A percentile compares a stretch with the other conserved stretches of the same genome.
phyloP scores from a whole-genome alignment of 2,113 vertebrate species.

The Camelus dromedarius region DNA sequence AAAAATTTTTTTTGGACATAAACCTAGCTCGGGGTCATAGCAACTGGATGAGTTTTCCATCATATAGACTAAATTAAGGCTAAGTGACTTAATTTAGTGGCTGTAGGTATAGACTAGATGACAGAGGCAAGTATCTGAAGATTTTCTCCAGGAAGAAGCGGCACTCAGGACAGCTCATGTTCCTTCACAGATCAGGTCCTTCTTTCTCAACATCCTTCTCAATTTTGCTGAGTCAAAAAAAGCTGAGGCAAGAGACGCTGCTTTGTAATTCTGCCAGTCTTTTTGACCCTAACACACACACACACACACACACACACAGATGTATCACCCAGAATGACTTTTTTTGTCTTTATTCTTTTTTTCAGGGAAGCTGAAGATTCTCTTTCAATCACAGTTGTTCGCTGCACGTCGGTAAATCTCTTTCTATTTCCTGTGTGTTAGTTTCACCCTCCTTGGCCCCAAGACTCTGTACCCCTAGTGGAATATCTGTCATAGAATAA shows the following conservation, averaged over 20 bases:
- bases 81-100: neutral
- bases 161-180: neutral
- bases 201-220: neutral
- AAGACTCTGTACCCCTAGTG: neutral
- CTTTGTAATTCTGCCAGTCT: neutral
- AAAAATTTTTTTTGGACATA: neutral
- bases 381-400: slow-evolving; percentile 92
- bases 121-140: neutral
- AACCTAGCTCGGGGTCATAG: neutral
- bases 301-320: neutral
- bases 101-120: neutral
- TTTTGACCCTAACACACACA: neutral
- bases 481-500: neutral
- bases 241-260: neutral
- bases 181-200: neutral
- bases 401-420: slow-evolving; percentile 91
- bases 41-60: neutral
- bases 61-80: neutral
- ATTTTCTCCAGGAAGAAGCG: neutral
- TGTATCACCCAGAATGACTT: neutral
- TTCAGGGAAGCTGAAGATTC: slow-evolving; percentile 92
- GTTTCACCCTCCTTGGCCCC: neutral
- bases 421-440: slow-evolving; percentile 50
- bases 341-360: slow-evolving; percentile 52
- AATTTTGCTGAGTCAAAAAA: slow-evolving; percentile 17